Percentiles rank a stretch among this genome's conserved stretches.
Evolutionary conservation across 1,140 invertebrate species (phyloP).

Genomic region (Dinothrombium tinctorium): DNA sequence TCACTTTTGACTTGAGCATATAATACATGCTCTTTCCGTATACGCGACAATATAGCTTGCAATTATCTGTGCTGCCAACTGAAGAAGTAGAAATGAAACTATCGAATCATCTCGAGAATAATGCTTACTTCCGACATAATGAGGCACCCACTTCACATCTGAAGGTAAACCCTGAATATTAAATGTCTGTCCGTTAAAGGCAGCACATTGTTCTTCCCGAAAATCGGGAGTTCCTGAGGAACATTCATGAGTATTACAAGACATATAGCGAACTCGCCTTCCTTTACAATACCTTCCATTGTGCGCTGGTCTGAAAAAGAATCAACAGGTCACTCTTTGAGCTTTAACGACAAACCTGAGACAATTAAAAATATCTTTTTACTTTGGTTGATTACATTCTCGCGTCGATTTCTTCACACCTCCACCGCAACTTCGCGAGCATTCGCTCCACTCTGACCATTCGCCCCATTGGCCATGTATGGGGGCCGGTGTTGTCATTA

Average conservation of each 20-base stretch:
- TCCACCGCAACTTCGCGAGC: conserved; percentile 61
- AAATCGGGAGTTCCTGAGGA: conserved; percentile 29
- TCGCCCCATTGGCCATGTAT: conserved; percentile 58
- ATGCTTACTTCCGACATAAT: conserved; percentile 41
- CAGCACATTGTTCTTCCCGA: conserved; percentile 49
- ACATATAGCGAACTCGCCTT: conserved; percentile 40
- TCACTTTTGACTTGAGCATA: conserved; percentile 45
- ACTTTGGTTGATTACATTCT: conserved; percentile 48
- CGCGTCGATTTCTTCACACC: conserved; percentile 48
- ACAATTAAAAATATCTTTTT: too few species aligned
- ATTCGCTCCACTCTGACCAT: conserved; percentile 44
- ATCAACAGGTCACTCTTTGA: too few species aligned
- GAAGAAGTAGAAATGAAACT: not conserved
- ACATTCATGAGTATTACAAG: conserved; percentile 31
- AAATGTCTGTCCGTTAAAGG: conserved; percentile 38
- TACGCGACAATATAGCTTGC: conserved; percentile 58
- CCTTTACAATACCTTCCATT: conserved; percentile 49
- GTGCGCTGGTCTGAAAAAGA: conserved; percentile 24
- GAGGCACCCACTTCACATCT: conserved; percentile 56
- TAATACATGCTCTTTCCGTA: conserved; percentile 42
- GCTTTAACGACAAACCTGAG: too few species aligned
- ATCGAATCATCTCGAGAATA: too few species aligned
- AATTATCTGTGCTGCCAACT: conserved; percentile 45
- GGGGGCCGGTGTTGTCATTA: conserved; percentile 24
- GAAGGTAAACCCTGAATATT: conserved; percentile 36